Conservation (phyloP, 2,888 invertebrate genomes). For the Lepidocyrtinus sp. region DNA sequence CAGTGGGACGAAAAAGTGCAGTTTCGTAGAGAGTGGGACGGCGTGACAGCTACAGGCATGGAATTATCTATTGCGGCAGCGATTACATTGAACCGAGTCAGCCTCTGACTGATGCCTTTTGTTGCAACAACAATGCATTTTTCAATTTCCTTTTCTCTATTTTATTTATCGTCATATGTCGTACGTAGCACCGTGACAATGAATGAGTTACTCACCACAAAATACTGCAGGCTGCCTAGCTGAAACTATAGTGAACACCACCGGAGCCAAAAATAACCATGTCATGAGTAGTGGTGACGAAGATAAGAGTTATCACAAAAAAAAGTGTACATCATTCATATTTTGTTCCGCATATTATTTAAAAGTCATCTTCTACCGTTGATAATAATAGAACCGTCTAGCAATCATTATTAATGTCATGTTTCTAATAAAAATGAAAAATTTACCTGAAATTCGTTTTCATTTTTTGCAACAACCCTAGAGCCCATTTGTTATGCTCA, state of each 20-base stretch:
- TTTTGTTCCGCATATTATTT: constrained; percentile 13
- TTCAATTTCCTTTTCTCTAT: constrained; percentile 26
- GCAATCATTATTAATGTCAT: constrained; percentile 2
- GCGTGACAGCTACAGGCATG: constrained; percentile 26
- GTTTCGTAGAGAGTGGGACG: constrained; percentile 7
- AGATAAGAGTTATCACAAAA: background rate
- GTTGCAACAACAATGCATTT: constrained; percentile 9
- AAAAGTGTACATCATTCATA: background rate
- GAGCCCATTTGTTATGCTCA: constrained; percentile 8
- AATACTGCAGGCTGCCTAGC: background rate
- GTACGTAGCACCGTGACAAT: background rate
- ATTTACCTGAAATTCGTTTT: constrained; percentile 2
- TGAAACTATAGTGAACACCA: background rate
- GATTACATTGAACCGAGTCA: constrained; percentile 24
- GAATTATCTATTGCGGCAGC: constrained; percentile 21
- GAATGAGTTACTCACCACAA: background rate
- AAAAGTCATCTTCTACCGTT: constrained; percentile 5
- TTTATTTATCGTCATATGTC: background rate
- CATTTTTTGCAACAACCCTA: background rate
- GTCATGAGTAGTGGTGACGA: constrained; percentile 5
- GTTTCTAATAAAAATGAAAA: constrained; percentile 1
- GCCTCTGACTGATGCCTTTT: constrained; percentile 36
- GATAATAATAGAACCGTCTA: constrained; percentile 1
- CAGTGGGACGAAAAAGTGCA: background rate
- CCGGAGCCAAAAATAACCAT: constrained; percentile 1